Percentiles rank a stretch among this genome's conserved stretches.
Conservation (phyloP, 2,888 invertebrate species). For the Apodemia duryi region DNA sequence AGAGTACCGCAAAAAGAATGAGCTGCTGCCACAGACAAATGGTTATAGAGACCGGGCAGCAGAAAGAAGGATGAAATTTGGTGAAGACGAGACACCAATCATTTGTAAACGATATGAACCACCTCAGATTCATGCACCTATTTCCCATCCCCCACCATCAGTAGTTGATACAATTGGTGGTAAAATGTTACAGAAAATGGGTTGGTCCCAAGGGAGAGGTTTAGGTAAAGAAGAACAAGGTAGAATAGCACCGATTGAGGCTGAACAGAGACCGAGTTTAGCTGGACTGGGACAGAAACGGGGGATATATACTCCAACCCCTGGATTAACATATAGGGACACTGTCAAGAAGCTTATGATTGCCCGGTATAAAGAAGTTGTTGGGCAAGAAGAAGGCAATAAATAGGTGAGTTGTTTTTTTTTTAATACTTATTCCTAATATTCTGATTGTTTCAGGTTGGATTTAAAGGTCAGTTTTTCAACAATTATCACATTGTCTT, state of each 20-base stretch:
- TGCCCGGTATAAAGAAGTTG: constrained; percentile 90
- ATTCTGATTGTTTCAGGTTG: constrained; percentile 46
- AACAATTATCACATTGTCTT: neutral
- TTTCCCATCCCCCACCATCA: constrained; percentile 81
- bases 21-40: constrained; percentile 52
- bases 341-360: constrained; percentile 94
- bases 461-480: constrained; percentile 52
- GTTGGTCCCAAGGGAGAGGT: constrained; percentile 98
- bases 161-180: constrained; percentile 95
- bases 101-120: constrained; percentile 66
- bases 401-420: constrained; percentile 59
- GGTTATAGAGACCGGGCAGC: constrained; percentile 96
- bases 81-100: constrained; percentile 86
- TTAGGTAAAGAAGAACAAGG: constrained; percentile 96
- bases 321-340: constrained; percentile 92
- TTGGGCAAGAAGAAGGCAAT: constrained; percentile 77
- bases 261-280: constrained; percentile 82
- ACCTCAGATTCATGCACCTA: constrained; percentile 59
- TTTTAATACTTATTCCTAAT: constrained; percentile 33
- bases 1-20: constrained; percentile 66
- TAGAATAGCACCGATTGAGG: constrained; percentile 94
- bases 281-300: constrained; percentile 93
- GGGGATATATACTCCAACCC: constrained; percentile 86
- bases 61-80: constrained; percentile 95
- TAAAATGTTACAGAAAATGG: constrained; percentile 98